phyloP scores from a whole-genome alignment of 2,797 vertebrate species.

The Spinus pinus region DNA sequence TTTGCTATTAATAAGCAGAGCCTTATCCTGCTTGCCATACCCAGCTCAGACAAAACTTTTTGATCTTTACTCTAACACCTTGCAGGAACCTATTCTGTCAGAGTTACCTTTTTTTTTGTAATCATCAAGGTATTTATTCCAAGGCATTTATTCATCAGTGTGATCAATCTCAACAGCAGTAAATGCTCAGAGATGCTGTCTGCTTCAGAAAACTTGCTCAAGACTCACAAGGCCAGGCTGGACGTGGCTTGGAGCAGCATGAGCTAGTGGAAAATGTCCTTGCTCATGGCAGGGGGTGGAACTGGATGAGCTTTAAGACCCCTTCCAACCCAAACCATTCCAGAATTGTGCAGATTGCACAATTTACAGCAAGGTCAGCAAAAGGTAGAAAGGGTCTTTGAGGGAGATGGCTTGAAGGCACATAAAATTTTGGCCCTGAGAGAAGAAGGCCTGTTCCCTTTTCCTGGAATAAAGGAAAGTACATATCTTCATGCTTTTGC shows the following conservation, averaged over 20 bases:
- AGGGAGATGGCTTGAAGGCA: not conserved
- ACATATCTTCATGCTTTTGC: not conserved
- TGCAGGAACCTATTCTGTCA: not conserved
- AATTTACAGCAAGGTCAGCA: not conserved
- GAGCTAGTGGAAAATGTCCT: not conserved
- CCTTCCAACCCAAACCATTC: not conserved
- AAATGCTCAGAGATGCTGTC: not conserved
- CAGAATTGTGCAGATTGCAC: not conserved
- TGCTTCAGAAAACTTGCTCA: not conserved
- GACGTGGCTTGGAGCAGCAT: not conserved
- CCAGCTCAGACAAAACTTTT: not conserved
- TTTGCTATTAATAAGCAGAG: not conserved
- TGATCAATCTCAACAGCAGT: not conserved
- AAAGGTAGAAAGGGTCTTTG: not conserved
- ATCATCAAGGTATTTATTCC: not conserved
- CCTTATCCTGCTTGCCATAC: not conserved
- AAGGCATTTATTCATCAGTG: not conserved
- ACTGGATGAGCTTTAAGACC: not conserved
- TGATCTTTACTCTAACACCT: not conserved
- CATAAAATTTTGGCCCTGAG: fast-evolving
- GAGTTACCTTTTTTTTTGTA: not conserved
- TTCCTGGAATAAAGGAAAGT: not conserved
- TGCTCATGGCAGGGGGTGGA: not conserved
- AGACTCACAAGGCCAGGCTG: not conserved
- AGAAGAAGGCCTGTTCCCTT: not conserved